Base-by-base conservation (phyloP, 2,888 invertebrate genomes). In the Acleris literana region DNA sequence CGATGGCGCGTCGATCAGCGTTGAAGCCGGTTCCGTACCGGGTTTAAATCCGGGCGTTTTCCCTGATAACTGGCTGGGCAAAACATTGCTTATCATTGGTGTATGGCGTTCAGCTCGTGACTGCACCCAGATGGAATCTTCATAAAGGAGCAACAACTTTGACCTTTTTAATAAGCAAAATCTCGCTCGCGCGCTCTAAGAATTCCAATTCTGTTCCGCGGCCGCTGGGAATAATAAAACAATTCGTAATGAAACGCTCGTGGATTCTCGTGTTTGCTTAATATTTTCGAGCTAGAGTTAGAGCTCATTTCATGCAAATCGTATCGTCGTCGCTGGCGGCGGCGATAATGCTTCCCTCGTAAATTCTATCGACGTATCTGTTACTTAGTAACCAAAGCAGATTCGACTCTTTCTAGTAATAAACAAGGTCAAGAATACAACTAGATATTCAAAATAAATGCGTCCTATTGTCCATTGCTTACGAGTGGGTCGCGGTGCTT, bases 251-350 rank as follows among this genome's bases (percentile, higher is more conserved):
- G 77, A 77, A 76, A 79, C 72, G 74, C 73, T 70, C 70, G 74
- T 72, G 74, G 74, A 75, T 73, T 74, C 71, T 72, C 71, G 75
- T 76, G 73, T 79, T 79, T 76, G 76, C 72, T 75, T 75, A 76
- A 78, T 74, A 77, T 78, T 77, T 76, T 73, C 63, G 72, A 53
- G 48, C 66, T 64, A 69, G 70, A 63, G 76, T 77, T 72, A 65
- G 76, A 81, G 76, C 78, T 85, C 82, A 82, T 85, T 84, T 83
- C 77, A 86, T 84, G 86, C 80, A 85, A 87, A 87, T 86, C 78
- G 77, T 83, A 80, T 63, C 63, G 55, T 66, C 63, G 63, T 56
- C 52, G 60, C 60, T 60, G 69, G 64, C 59, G 53, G 43, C 49
- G 17, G 57, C 48, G 63, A 54, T 63, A 44, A 63, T 58, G 44